Evolutionary conservation across 2,888 invertebrate genomes (phyloP).

Genomic region (Listrodromus nycthemerus): DNA sequence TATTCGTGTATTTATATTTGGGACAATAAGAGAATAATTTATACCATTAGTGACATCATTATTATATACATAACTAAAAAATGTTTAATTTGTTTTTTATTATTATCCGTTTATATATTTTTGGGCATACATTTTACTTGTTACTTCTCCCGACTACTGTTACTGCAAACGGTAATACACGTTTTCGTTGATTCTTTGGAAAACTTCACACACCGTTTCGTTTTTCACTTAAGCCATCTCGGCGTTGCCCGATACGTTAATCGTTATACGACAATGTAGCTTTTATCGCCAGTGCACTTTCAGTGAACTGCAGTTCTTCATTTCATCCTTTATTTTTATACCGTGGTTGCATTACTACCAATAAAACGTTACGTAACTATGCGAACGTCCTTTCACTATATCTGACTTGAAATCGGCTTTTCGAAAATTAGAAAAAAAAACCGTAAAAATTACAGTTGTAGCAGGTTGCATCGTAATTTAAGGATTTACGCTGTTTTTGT

Average conservation of each 20-base stretch:
- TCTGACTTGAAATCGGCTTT: background rate
- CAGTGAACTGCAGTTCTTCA: background rate
- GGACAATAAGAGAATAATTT: no score
- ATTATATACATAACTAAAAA: background rate
- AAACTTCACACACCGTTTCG: background rate
- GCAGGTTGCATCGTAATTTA: conserved; percentile 62
- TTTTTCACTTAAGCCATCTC: conserved; percentile 4
- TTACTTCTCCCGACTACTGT: background rate
- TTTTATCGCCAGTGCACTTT: conserved; percentile 39
- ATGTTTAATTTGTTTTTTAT: background rate
- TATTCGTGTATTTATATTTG: no score
- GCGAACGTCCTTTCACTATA: background rate
- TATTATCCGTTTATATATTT: background rate
- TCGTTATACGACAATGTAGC: conserved; percentile 43
- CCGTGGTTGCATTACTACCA: background rate
- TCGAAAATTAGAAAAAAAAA: background rate
- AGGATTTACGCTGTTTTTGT: conserved; percentile 47
- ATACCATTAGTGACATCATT: background rate
- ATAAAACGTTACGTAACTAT: background rate
- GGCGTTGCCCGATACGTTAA: background rate
- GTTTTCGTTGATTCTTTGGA: conserved; percentile 19
- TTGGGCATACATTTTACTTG: background rate
- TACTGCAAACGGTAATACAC: background rate
- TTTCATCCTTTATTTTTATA: conserved; percentile 1
- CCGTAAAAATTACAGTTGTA: background rate